Percentiles rank a stretch among this genome's conserved stretches.
Conservation (phyloP, 1,140 invertebrate genomes). For the Sitobion miscanthi region DNA sequence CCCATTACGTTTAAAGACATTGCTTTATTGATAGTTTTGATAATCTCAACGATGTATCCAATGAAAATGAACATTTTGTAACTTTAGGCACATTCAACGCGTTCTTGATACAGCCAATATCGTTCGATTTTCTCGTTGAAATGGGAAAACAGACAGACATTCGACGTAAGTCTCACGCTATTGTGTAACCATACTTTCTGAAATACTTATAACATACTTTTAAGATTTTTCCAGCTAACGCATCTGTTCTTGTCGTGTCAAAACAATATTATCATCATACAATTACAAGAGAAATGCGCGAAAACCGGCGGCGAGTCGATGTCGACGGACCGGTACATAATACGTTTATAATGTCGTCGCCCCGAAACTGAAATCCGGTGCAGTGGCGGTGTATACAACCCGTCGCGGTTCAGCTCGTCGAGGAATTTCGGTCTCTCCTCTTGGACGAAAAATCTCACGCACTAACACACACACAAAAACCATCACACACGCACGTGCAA, state of each 20-base stretch:
- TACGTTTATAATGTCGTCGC: conserved; percentile 16
- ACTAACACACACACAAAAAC: background rate
- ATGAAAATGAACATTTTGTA: background rate
- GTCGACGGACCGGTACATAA: background rate
- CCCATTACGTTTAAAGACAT: background rate
- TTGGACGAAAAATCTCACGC: conserved; percentile 13
- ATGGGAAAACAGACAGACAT: background rate
- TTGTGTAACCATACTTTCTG: background rate
- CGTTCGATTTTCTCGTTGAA: background rate
- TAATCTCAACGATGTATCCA: background rate
- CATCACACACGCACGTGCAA: background rate
- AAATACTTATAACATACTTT: background rate
- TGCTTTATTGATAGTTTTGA: background rate
- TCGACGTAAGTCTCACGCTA: background rate
- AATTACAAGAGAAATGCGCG: background rate
- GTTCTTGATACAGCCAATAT: background rate
- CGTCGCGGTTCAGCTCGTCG: background rate
- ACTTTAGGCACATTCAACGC: background rate
- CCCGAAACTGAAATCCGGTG: background rate
- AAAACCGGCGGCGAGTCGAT: background rate
- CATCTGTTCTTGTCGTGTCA: background rate
- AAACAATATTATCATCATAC: background rate
- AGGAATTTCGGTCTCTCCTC: background rate
- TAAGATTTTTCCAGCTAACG: background rate
- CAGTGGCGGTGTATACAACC: background rate